Evolutionary conservation across 1,140 invertebrate species (phyloP), one percentile per base, ranked within the genome.

Genomic region (Diabrotica virgifera): DNA sequence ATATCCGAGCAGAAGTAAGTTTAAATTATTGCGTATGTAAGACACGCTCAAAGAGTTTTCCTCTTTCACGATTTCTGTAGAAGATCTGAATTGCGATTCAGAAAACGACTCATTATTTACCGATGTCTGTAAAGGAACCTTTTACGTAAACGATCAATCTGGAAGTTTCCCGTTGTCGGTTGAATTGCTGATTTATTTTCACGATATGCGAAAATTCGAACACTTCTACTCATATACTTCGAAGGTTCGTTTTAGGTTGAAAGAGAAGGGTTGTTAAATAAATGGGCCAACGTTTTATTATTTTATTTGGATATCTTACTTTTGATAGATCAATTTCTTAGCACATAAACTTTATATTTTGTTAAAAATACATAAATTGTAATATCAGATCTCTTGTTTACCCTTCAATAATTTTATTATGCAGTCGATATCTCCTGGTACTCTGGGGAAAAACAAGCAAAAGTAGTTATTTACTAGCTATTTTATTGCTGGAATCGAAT

Each of bases 91-190:
- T 66, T 66, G 53, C 64, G 64, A 67, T 67, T 65, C 64, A 35
- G 52, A 51, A 60, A 67, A 67, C 65, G 65, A 54, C 54, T 60
- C 40, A 62, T 62, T 67, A 63, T 67, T 67, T 67, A 67, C 65
- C 37, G 35, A 59, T 54, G 52, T 58, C 61, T 40, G 53, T 63
- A 66, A 57, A 63, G 65, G 61, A 67, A 53, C 61, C 65, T 66
- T 67, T 67, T 67, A 67, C 50, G 65, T 63, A 63, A 67, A 67
- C 65, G 65, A 66, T 66, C 65, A 66, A 67, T 67, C 65, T 59
- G 65, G 24, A 63, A 58, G 36, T 63, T 63, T 67, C 50, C 65
- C 54, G 59, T 65, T 65, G 57, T 65, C 50, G 60, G 40, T 57
- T 65, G 60, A 66, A 62, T 63, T 46, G 51, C 61, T 67, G 65